These are phyloP conservation scores for Anser cygnoides DNA, from an alignment of 2,113 vertebrate species.

Conservation along the genomic window DNA sequence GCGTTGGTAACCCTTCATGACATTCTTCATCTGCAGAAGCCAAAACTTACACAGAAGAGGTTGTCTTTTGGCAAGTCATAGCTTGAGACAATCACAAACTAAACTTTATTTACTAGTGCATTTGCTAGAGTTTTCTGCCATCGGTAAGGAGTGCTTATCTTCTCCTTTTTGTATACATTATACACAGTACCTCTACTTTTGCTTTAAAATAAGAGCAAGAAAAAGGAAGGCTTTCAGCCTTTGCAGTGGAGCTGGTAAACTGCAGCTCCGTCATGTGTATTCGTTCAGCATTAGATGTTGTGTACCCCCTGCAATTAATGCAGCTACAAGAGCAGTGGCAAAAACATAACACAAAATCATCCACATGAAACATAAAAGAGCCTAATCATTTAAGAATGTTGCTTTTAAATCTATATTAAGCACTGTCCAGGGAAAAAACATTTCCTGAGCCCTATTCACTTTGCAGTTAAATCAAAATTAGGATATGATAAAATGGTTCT, in stretches of 20 bases:
- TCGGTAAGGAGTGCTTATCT: neutral
- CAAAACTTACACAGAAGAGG: neutral
- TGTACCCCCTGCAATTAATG: neutral
- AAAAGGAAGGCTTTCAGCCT: slow-evolving; percentile 14
- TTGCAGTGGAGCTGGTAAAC: neutral
- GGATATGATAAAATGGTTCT: neutral
- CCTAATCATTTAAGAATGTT: neutral
- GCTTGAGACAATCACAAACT: neutral
- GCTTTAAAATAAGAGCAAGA: slow-evolving; percentile 24
- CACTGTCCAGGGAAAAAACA: neutral
- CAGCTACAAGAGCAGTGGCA: neutral
- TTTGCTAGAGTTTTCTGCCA: neutral
- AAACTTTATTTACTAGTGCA: neutral
- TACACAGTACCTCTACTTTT: neutral
- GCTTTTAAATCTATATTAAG: slow-evolving; percentile 4
- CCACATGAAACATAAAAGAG: neutral
- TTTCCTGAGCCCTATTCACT: neutral
- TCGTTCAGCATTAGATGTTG: neutral
- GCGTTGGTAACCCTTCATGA: neutral
- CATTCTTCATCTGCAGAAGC: neutral
- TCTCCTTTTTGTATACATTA: neutral
- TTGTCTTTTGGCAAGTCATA: neutral
- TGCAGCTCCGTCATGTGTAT: neutral
- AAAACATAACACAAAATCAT: slow-evolving; percentile 10
- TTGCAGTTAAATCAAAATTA: slow-evolving; percentile 5